Evolutionary conservation across 2,888 invertebrate genomes (phyloP).

Genomic region (Macaria liturata): DNA sequence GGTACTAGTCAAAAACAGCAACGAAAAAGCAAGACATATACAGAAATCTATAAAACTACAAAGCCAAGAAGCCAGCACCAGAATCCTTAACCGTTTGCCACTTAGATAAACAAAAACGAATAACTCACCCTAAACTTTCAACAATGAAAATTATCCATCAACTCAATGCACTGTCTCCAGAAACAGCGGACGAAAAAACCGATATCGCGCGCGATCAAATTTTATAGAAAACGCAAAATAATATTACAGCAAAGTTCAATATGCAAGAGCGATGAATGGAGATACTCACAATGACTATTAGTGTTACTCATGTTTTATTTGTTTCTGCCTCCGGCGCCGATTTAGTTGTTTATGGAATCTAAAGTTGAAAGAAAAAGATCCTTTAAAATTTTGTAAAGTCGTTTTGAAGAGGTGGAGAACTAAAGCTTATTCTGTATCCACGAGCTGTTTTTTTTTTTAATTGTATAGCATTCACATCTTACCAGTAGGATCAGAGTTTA

Average conservation of each 20-base stretch:
- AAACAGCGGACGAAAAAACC: slow-evolving; percentile 8
- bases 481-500: slow-evolving; percentile 8
- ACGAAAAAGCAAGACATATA: too few species aligned
- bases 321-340: slow-evolving; percentile 57
- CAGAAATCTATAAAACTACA: too few species aligned
- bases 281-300: slow-evolving; percentile 63
- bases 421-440: slow-evolving; percentile 23
- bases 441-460: background rate
- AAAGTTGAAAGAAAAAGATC: slow-evolving; percentile 61
- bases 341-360: slow-evolving; percentile 49
- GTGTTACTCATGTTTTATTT: slow-evolving; percentile 54
- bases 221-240: slow-evolving; percentile 1
- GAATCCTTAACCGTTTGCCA: slow-evolving; percentile 48
- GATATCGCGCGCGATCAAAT: slow-evolving; percentile 16
- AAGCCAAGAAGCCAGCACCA: slow-evolving; percentile 54
- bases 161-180: slow-evolving; percentile 17
- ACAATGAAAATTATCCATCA: slow-evolving; percentile 35
- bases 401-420: slow-evolving; percentile 39
- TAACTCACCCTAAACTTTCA: too few species aligned
- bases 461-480: slow-evolving; percentile 10
- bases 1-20: too few species aligned
- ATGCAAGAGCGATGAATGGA: slow-evolving; percentile 32
- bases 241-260: slow-evolving; percentile 15
- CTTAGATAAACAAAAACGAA: slow-evolving; percentile 24
- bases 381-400: slow-evolving; percentile 38